These are phyloP conservation scores for Pangasius macronema DNA, from an alignment of 2,797 vertebrate genomes.

Conservation along the genomic window DNA sequence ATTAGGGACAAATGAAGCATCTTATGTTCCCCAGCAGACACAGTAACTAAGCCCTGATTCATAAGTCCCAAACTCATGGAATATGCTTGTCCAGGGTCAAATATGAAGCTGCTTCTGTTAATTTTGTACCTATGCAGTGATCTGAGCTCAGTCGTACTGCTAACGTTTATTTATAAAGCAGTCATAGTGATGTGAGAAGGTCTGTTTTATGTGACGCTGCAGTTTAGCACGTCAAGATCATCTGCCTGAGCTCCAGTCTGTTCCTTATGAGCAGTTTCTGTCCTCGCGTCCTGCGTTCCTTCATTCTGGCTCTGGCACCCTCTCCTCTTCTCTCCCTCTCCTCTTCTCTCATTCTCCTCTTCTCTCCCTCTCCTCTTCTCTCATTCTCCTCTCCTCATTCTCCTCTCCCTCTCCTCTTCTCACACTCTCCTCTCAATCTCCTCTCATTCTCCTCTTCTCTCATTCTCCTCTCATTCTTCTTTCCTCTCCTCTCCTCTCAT, in stretches of 20 bases:
- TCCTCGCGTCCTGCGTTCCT: slow-evolving; percentile 5
- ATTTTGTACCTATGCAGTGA: not conserved
- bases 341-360: slow-evolving; percentile 1
- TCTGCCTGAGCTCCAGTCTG: slow-evolving; percentile 37
- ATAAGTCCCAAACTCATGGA: not conserved
- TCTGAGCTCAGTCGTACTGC: not conserved
- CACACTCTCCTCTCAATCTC: too few relatives aligned
- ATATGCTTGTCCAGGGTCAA: not conserved
- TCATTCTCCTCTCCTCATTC: slow-evolving; percentile 45
- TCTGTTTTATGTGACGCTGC: not conserved
- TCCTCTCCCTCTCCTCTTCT: slow-evolving; percentile 7
- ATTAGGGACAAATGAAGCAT: slow-evolving; percentile 68
- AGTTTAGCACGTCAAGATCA: slow-evolving; percentile 28
- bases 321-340: slow-evolving; percentile 37
- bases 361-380: too few relatives aligned
- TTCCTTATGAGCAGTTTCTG: slow-evolving; percentile 59
- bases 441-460: slow-evolving; percentile 44
- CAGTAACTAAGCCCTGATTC: not conserved
- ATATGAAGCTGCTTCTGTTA: not conserved
- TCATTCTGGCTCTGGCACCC: slow-evolving; percentile 53
- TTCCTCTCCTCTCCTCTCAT: slow-evolving; percentile 57
- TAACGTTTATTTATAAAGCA: not conserved
- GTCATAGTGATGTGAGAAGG: not conserved
- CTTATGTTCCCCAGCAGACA: slow-evolving; percentile 58
- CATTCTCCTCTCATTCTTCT: slow-evolving; percentile 34